phyloP scores from a whole-genome alignment of 2,888 invertebrate genomes.

The Flexamia atlantica region DNA sequence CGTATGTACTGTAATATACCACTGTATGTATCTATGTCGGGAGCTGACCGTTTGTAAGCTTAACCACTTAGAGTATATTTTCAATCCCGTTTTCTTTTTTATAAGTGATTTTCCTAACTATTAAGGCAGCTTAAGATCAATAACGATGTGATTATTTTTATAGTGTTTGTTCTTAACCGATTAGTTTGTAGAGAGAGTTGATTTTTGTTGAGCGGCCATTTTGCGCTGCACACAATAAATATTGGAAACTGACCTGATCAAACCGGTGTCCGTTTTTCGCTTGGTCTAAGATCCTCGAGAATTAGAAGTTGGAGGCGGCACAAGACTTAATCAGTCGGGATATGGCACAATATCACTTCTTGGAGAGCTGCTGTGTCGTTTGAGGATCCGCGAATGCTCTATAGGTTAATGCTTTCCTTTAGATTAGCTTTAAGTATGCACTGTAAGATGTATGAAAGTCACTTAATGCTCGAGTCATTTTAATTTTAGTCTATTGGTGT shows the following conservation, averaged over 20 bases:
- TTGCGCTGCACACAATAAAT: constrained; percentile 24
- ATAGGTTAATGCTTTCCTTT: constrained; percentile 32
- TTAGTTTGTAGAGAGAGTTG: constrained; percentile 55
- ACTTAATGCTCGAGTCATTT: constrained; percentile 21
- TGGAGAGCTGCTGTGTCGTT: neutral
- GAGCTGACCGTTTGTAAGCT: constrained; percentile 63
- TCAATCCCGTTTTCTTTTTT: constrained; percentile 44
- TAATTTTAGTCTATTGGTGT: constrained; percentile 12
- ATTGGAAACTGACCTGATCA: constrained; percentile 23
- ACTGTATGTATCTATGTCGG: constrained; percentile 58
- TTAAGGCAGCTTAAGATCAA: constrained; percentile 59
- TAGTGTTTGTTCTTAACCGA: constrained; percentile 46
- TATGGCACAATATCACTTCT: neutral
- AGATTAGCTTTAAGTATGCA: constrained; percentile 45
- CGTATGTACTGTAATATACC: constrained; percentile 61
- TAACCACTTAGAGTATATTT: constrained; percentile 46
- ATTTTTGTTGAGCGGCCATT: constrained; percentile 19
- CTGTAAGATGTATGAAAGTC: constrained; percentile 45
- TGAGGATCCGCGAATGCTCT: constrained; percentile 15
- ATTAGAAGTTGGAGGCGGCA: neutral
- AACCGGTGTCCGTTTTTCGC: constrained; percentile 19
- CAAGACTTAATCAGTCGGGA: constrained; percentile 15
- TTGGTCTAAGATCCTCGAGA: neutral
- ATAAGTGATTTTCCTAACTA: constrained; percentile 36
- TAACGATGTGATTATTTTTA: constrained; percentile 62